phyloP scores from a whole-genome alignment of 2,797 vertebrate species.

The Nannoperca australis region DNA sequence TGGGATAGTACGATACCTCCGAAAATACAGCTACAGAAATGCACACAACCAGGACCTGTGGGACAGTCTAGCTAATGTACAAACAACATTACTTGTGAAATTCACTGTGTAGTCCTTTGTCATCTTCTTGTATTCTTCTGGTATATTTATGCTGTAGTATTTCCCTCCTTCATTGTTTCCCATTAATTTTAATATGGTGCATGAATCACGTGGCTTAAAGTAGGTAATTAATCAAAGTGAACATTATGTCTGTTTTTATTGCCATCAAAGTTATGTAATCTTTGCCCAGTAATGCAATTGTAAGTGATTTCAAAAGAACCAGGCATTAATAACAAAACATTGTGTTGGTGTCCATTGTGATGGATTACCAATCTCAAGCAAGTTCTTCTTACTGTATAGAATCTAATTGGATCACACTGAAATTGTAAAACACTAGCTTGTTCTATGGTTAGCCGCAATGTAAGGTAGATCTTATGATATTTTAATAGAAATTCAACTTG shows the following conservation, averaged over 20 bases:
- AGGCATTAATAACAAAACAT: not conserved
- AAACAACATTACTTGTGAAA: not conserved
- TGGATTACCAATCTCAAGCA: slow-evolving; percentile 17
- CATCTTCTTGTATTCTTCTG: not conserved
- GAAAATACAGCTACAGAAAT: slow-evolving; percentile 86
- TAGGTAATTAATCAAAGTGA: slow-evolving; percentile 32
- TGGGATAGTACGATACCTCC: slow-evolving; percentile 86
- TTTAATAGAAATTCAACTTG: not conserved
- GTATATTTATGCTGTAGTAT: not conserved
- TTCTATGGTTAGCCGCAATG: not conserved
- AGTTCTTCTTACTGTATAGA: not conserved
- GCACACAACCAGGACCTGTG: slow-evolving; percentile 87
- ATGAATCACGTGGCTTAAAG: slow-evolving; percentile 15
- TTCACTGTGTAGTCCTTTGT: not conserved
- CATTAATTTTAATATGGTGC: not conserved
- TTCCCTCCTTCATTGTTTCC: not conserved
- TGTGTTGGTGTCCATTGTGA: slow-evolving; percentile 2
- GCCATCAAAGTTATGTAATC: not conserved
- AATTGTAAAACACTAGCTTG: not conserved
- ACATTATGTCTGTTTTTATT: slow-evolving; percentile 25
- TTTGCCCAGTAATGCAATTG: not conserved
- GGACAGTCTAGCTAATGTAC: slow-evolving; percentile 85
- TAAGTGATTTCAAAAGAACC: slow-evolving; percentile 6
- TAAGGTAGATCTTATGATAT: not conserved
- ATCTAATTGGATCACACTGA: not conserved